Evolutionary conservation across 2,113 vertebrate genomes (phyloP), one percentile per base, ranked within the genome.

Genomic region (Platanista minor): DNA sequence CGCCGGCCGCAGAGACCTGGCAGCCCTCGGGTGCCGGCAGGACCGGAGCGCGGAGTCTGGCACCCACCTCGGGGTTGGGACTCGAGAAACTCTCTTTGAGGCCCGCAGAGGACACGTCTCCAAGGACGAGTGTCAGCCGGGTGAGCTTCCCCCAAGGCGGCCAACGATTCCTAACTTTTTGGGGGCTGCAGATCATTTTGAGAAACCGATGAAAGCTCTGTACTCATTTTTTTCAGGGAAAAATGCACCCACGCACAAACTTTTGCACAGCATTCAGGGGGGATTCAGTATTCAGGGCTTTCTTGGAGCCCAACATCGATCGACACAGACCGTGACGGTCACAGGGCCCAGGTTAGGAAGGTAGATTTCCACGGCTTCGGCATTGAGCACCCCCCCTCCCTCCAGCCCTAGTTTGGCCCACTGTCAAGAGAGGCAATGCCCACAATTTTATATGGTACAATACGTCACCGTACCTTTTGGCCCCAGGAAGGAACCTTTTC

Each of bases 381-480:
- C 21, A n/a, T 67, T 43, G 46, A 81, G 59, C 33, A 27, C 5
- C 49, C 8, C 27, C 27, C 21, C 43, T 43, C 39, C 2, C 52
- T 18, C 52, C 36, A 43, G 33, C 17, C 33, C 74, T 80, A 36
- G 33, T 33, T 33, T 36, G 71, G 36, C 43, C 54, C 52, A 2
- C 80, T 66, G 74, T 41, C 54, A 77, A 93, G 89, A 66, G 52
- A 62, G 94, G 92, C 43, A 36, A 18, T 49, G 43, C 54, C 25
- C 33, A 1, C 20, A 43, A 71, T 95, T 83, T 80, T 74, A 71
- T 81, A 80, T 87, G 84, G 90, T 66, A 39, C 92, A 61, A 17
- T 59, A 95, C 94, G 89, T 88, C 83, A 83, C 20, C 23, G 33
- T 71, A 67, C 78, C 59, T 71, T 93, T 43, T 94, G 85, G 92